These are phyloP conservation scores for Hedya salicella DNA, from an alignment of 2,888 invertebrate genomes.

Conservation along the genomic window DNA sequence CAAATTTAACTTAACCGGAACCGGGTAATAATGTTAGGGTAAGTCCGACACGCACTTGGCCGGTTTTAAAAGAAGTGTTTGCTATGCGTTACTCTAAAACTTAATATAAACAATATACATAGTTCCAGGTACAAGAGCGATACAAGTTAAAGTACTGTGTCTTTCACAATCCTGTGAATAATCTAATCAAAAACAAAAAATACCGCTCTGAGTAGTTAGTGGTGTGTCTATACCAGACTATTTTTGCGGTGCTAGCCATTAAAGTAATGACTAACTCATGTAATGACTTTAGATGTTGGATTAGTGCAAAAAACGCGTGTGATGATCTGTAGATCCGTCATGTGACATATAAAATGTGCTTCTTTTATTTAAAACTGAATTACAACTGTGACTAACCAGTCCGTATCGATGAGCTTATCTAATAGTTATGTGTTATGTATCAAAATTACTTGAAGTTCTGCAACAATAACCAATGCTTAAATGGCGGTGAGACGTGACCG, in stretches of 20 bases:
- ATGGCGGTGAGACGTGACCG: too few relatives aligned
- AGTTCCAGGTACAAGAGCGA: not conserved
- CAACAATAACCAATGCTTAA: too few relatives aligned
- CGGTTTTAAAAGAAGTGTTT: too few relatives aligned
- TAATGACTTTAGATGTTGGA: conserved; percentile 42
- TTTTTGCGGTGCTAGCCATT: conserved; percentile 45
- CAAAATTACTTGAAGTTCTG: too few relatives aligned
- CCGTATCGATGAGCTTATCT: too few relatives aligned
- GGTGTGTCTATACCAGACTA: conserved; percentile 43
- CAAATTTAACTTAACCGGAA: too few relatives aligned
- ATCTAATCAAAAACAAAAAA: not conserved
- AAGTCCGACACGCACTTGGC: too few relatives aligned
- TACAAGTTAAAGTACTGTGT: not conserved
- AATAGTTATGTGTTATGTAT: not conserved
- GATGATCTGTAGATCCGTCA: conserved; percentile 44
- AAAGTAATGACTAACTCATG: conserved; percentile 48
- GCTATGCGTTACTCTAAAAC: too few relatives aligned
- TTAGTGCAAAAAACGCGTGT: conserved; percentile 40
- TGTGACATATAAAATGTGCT: conserved; percentile 14
- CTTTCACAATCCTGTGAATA: not conserved
- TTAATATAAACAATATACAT: too few relatives aligned
- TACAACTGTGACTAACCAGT: not conserved
- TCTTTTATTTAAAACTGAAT: not conserved
- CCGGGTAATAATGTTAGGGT: too few relatives aligned
- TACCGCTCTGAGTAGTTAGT: not conserved